Evolutionary conservation across 2,797 vertebrate genomes (phyloP).

Genomic region (Holocentrus rufus): DNA sequence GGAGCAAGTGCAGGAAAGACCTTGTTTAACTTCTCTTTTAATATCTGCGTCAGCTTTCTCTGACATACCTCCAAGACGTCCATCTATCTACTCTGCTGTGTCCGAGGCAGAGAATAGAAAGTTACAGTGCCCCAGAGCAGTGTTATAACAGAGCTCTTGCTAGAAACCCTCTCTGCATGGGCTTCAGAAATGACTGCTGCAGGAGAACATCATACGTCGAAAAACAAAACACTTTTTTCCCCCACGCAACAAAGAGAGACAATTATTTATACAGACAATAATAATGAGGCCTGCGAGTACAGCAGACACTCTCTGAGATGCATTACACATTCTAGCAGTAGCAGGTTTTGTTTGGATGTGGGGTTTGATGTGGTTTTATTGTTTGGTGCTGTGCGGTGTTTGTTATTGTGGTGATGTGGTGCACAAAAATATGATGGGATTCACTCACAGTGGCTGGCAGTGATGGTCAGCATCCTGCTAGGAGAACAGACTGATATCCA

Average conservation of each 20-base stretch:
- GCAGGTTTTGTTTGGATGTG: constrained; percentile 39
- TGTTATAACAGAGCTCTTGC: constrained; percentile 36
- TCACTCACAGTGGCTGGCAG: constrained; percentile 51
- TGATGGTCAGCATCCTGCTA: constrained; percentile 43
- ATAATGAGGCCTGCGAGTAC: constrained; percentile 24
- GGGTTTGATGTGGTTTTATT: constrained; percentile 40
- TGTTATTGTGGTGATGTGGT: constrained; percentile 30
- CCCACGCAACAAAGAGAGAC: constrained; percentile 28
- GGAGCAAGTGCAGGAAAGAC: constrained; percentile 38
- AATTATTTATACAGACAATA: constrained; percentile 35
- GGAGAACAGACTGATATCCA: constrained; percentile 52
- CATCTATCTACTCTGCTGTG: constrained; percentile 25
- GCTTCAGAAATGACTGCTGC: constrained; percentile 38
- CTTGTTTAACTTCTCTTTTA: constrained; percentile 63
- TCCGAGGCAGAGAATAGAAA: constrained; percentile 42
- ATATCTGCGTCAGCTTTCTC: constrained; percentile 58
- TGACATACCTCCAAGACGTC: constrained; percentile 41
- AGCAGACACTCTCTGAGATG: constrained; percentile 19
- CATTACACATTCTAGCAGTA: constrained; percentile 23
- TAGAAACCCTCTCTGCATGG: constrained; percentile 52
- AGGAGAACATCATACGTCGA: constrained; percentile 36
- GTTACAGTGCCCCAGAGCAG: constrained; percentile 43
- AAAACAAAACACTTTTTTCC: constrained; percentile 29
- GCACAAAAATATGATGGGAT: constrained; percentile 43
- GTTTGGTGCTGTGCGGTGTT: constrained; percentile 37